These are phyloP conservation scores for Pelecanus crispus DNA, from an alignment of 2,113 vertebrate genomes.

Conservation along the genomic window DNA sequence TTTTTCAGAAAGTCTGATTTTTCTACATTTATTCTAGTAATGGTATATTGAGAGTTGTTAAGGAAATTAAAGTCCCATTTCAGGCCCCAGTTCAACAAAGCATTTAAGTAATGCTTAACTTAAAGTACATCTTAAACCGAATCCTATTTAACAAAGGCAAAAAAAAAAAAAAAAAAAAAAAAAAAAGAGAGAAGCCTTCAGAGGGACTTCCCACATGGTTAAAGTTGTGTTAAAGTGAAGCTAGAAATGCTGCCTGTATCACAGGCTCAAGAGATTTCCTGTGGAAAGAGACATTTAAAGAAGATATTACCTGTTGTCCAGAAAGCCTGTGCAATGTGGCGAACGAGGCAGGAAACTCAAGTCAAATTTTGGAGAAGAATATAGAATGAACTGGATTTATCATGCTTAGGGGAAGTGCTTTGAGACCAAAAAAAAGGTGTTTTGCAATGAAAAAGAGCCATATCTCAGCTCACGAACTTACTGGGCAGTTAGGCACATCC, in stretches of 20 bases:
- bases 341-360: background rate
- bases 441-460: background rate
- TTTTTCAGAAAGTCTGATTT: slow-evolving; percentile 40
- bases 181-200: background rate
- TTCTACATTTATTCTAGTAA: slow-evolving; percentile 23
- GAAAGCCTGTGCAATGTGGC: background rate
- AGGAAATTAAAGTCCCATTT: slow-evolving; percentile 57
- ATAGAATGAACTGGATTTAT: background rate
- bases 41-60: slow-evolving; percentile 12
- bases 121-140: background rate
- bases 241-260: background rate
- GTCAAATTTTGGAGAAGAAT: background rate
- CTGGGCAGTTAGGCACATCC: background rate
- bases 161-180: background rate
- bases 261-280: background rate
- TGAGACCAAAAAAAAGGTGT: background rate
- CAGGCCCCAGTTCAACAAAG: slow-evolving; percentile 36
- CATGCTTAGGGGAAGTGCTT: background rate
- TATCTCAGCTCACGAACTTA: background rate
- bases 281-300: background rate
- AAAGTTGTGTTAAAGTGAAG: background rate
- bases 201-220: background rate
- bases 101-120: slow-evolving; percentile 36
- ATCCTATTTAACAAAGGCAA: background rate
- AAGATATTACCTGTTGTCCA: background rate